Conservation (phyloP, 2,888 invertebrate species). For the Lapara coniferarum region DNA sequence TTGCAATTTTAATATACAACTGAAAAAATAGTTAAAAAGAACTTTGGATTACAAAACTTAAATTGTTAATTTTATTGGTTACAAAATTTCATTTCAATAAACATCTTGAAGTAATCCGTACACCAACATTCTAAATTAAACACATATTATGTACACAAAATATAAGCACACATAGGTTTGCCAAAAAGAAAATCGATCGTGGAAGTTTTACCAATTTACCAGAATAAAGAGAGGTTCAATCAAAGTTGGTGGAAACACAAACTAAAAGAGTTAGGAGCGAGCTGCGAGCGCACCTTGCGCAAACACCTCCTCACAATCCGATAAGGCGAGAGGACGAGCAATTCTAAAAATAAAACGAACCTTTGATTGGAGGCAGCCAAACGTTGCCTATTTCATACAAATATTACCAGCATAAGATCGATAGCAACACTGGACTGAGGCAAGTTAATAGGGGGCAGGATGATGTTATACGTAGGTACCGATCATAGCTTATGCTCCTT, state of each 20-base stretch:
- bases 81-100: no score
- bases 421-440: not conserved
- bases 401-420: not conserved
- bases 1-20: no score
- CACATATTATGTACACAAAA: not conserved
- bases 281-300: slow-evolving; percentile 52
- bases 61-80: no score
- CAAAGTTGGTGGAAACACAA: slow-evolving; percentile 51
- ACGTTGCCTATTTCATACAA: slow-evolving; percentile 2
- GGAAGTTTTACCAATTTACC: slow-evolving; percentile 74
- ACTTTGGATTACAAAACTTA: no score
- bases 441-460: no score
- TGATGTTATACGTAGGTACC: no score
- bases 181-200: slow-evolving; percentile 71
- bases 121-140: not conserved
- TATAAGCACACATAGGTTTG: slow-evolving; percentile 35
- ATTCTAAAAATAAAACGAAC: slow-evolving; percentile 19
- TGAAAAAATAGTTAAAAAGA: no score
- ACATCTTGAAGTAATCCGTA: no score
- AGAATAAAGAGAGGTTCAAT: slow-evolving; percentile 74
- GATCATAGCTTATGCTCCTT: no score
- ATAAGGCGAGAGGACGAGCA: slow-evolving; percentile 36
- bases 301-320: slow-evolving; percentile 51
- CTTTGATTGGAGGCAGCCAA: slow-evolving; percentile 15
- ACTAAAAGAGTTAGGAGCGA: slow-evolving; percentile 46